Evolutionary conservation across 2,113 vertebrate genomes (phyloP).

Genomic region (Hylia prasina): DNA sequence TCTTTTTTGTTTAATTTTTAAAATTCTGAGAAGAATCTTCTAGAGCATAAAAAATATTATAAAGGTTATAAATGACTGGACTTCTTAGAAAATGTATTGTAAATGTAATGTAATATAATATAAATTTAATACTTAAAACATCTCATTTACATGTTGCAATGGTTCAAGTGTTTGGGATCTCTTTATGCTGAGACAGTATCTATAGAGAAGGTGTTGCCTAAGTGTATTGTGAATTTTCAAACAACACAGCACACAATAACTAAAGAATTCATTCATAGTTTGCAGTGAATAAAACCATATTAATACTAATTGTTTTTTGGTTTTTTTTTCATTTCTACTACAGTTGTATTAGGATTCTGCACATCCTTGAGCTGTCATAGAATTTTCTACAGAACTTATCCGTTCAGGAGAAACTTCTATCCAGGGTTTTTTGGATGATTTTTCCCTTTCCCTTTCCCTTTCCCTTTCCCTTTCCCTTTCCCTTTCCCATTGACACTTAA

Average conservation of each 20-base stretch:
- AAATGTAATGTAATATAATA: neutral
- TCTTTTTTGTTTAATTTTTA: neutral
- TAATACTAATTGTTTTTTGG: neutral
- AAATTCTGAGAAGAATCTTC: neutral
- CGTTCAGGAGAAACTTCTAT: neutral
- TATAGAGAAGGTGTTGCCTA: neutral
- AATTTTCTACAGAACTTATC: neutral
- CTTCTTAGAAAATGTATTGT: neutral
- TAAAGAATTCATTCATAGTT: neutral
- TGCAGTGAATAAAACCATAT: neutral
- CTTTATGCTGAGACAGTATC: neutral
- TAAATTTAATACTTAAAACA: neutral
- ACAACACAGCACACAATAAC: neutral
- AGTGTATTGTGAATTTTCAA: neutral
- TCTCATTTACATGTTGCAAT: neutral
- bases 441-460: too few species aligned
- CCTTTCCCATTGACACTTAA: neutral
- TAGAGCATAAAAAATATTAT: neutral
- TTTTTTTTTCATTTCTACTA: neutral
- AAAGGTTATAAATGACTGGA: neutral
- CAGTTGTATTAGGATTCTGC: neutral
- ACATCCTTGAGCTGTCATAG: neutral
- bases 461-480: neutral
- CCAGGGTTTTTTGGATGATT: accelerated
- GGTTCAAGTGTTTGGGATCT: neutral